A percentile compares a stretch with the other conserved stretches of the same genome.
phyloP scores from a whole-genome alignment of 1,140 invertebrate species.

The Hylaeus anthracinus region DNA sequence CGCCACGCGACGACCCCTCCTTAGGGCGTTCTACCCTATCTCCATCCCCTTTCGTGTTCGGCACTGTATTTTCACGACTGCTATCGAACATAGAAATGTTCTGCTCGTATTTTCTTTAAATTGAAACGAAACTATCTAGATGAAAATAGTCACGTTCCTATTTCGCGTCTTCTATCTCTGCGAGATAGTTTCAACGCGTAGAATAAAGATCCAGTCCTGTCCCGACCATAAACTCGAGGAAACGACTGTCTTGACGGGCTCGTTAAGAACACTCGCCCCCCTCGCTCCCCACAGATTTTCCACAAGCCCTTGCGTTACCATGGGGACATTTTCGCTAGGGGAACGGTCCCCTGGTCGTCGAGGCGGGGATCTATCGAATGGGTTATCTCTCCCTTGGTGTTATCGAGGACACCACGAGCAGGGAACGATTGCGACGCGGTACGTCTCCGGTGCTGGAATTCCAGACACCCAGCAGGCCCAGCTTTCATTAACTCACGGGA shows the following conservation, averaged over 20 bases:
- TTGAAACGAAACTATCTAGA: no score
- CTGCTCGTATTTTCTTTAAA: no score
- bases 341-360: constrained; percentile 16
- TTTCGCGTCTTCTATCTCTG: not conserved
- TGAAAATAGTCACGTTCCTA: no score
- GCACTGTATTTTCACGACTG: no score
- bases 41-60: no score
- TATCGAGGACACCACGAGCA: not conserved
- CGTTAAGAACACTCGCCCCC: constrained; percentile 23
- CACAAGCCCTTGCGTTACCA: constrained; percentile 26
- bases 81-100: no score
- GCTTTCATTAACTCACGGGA: not conserved
- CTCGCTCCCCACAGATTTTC: constrained; percentile 20
- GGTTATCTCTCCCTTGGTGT: constrained; percentile 29
- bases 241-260: constrained; percentile 11
- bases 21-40: no score
- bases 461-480: not conserved
- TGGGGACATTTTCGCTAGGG: constrained; percentile 37
- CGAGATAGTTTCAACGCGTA: not conserved
- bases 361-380: constrained; percentile 16
- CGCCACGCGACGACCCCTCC: no score
- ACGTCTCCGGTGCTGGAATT: not conserved
- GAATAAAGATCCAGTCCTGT: not conserved
- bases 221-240: constrained; percentile 37
- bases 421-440: not conserved